Evolutionary conservation across 2,797 vertebrate species (phyloP), one percentile per base, ranked within the genome.

Genomic region (Oreochromis grahami): DNA sequence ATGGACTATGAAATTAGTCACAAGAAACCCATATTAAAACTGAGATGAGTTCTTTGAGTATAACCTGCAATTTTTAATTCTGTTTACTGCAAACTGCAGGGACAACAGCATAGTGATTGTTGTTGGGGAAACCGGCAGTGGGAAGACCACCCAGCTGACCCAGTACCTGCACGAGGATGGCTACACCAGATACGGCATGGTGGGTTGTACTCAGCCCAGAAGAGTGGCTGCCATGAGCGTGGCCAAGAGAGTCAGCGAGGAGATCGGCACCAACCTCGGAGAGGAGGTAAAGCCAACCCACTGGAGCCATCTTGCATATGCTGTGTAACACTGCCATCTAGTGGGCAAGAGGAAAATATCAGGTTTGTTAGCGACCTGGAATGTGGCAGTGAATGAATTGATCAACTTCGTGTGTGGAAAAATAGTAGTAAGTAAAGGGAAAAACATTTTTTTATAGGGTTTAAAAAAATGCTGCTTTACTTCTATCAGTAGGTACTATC

Each of bases 41-140:
- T 32, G 43, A 48, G 24, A 48, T 32, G 41, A 48, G 26, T 48
- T 74, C 24, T 74, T 74, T 74, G 68, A 50, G 10, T 48, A 29
- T 7, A 48, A 65, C 41, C 8, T 4, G 50, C 38, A 5, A 13
- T 41, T 4, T 19, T 29, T 32, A 2, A 32, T 4, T 56, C 38
- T 78, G 2, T 70, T 81, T 48, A 34, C 24, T 77, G 24, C 5
- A 63, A 45, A 89, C 53, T 87, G 26, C 87, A 99, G 99, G 94
- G 98, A 99, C 94, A 99, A 99, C 94, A 99, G 97, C 93, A 99
- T 99, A 1, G 99, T 99, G 88, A 98, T 99, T 5, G 99, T 99
- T 89, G 99, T 99, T 43, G 99, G 99, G 12, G 99, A 99, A 95
- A 99, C 99, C 0, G 99, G 99, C 76, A 99, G 98, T 0, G 98